These are phyloP conservation scores for Spisula solida DNA, from an alignment of 2,888 invertebrate species.

Conservation along the genomic window DNA sequence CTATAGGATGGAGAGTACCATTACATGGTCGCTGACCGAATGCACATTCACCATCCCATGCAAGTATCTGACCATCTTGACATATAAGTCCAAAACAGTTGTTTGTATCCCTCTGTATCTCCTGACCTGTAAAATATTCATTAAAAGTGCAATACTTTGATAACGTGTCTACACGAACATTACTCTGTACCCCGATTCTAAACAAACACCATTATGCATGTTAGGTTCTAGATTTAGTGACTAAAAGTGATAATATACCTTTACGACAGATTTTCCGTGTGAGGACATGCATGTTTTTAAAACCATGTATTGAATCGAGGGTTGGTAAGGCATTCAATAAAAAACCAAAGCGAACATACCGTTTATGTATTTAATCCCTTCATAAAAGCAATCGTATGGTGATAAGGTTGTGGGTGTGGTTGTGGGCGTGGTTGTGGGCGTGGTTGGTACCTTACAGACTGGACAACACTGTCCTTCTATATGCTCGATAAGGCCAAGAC, in stretches of 20 bases:
- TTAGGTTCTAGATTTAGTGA: too few relatives aligned
- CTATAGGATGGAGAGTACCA: background rate
- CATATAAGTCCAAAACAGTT: slow-evolving; percentile 15
- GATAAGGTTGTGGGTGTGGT: background rate
- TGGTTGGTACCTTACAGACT: too few relatives aligned
- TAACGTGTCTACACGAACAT: background rate
- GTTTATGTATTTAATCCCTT: too few relatives aligned
- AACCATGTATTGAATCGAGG: background rate
- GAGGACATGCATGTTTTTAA: background rate
- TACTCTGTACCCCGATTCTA: background rate
- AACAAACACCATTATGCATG: too few relatives aligned
- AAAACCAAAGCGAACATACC: too few relatives aligned
- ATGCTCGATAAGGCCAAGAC: background rate
- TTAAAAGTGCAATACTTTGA: background rate
- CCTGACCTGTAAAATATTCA: background rate
- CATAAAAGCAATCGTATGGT: background rate
- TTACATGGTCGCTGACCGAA: background rate
- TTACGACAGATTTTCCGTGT: too few relatives aligned
- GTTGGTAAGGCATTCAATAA: too few relatives aligned
- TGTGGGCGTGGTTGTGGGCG: background rate
- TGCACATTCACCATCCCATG: slow-evolving; percentile 5
- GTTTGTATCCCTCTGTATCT: background rate
- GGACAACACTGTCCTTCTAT: background rate
- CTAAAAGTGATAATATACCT: too few relatives aligned
- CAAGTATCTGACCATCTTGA: slow-evolving; percentile 2